These are phyloP conservation scores for Limnephilus rhombicus DNA, from an alignment of 2,888 invertebrate species.

Conservation along the genomic window DNA sequence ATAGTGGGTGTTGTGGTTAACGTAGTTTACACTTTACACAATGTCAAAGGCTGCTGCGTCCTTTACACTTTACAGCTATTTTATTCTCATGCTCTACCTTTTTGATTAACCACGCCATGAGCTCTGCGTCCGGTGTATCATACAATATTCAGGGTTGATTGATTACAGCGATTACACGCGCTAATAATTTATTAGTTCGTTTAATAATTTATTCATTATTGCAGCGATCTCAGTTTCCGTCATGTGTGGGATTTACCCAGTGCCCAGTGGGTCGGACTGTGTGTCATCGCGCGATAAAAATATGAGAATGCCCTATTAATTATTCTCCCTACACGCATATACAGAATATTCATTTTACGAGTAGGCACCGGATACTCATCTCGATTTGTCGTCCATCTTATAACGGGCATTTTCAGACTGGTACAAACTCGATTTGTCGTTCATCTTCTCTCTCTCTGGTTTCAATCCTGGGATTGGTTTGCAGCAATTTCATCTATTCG, in stretches of 20 bases:
- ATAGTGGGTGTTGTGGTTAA: too few species aligned
- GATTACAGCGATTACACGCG: background rate
- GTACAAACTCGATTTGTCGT: too few species aligned
- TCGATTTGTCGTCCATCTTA: too few species aligned
- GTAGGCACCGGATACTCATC: too few species aligned
- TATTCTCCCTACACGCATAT: background rate
- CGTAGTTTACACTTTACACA: background rate
- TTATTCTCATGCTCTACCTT: background rate
- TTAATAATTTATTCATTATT: background rate
- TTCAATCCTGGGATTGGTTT: too few species aligned
- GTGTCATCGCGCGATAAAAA: constrained; percentile 21
- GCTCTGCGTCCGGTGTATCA: background rate
- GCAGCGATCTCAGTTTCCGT: background rate
- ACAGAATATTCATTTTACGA: background rate
- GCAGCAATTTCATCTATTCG: too few species aligned
- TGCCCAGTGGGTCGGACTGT: background rate
- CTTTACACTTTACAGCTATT: background rate
- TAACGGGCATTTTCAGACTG: too few species aligned
- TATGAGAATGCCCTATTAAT: constrained; percentile 22
- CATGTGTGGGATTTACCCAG: background rate
- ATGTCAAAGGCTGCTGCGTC: background rate
- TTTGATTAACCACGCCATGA: background rate
- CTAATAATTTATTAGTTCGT: background rate
- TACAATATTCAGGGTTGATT: constrained; percentile 6
- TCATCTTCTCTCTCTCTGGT: too few species aligned